Evolutionary conservation across 2,113 vertebrate genomes (phyloP).

Genomic region (Chionis minor): DNA sequence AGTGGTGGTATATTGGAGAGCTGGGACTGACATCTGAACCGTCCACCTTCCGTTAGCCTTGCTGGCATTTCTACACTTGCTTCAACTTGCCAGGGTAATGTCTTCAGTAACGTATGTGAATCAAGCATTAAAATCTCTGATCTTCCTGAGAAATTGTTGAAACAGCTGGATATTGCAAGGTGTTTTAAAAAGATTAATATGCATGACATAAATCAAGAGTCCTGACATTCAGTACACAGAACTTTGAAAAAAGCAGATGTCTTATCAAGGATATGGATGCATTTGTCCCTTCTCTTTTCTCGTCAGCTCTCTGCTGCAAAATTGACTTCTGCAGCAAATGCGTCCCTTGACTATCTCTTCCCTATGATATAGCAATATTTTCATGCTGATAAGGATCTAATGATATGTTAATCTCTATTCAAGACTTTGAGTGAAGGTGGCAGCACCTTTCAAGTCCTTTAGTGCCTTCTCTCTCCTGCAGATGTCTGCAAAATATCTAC

Average conservation of each 20-base stretch:
- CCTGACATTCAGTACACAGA: neutral
- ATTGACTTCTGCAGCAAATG: neutral
- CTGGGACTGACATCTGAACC: neutral
- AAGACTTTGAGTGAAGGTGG: neutral
- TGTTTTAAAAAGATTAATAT: neutral
- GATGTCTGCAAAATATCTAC: neutral
- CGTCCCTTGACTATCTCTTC: neutral
- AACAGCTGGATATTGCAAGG: neutral
- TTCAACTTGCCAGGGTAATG: neutral
- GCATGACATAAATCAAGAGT: neutral
- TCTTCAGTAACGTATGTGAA: neutral
- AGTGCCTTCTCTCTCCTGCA: neutral
- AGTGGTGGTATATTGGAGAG: neutral
- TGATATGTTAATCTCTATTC: neutral
- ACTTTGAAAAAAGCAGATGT: neutral
- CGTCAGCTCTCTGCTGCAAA: neutral
- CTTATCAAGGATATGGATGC: neutral
- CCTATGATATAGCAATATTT: neutral
- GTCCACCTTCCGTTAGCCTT: neutral
- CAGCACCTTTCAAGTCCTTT: neutral
- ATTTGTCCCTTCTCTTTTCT: neutral
- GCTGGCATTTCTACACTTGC: neutral
- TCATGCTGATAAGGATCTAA: neutral
- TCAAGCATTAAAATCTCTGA: neutral
- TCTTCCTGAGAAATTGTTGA: neutral